A percentile compares a stretch with the other conserved stretches of the same genome.
phyloP scores from a whole-genome alignment of 1,140 invertebrate genomes.

The Idris sp. region DNA sequence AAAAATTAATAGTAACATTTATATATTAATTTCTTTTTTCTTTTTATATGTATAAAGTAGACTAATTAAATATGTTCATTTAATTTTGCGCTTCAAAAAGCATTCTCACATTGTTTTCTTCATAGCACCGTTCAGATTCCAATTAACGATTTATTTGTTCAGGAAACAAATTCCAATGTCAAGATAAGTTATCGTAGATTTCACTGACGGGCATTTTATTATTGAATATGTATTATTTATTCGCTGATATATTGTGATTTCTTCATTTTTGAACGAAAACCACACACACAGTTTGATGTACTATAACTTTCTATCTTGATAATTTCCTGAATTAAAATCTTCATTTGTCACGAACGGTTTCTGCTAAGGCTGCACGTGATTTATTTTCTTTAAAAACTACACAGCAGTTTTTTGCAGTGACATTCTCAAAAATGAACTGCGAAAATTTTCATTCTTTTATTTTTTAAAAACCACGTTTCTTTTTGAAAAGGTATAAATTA shows the following conservation, averaged over 20 bases:
- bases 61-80: too few relatives aligned
- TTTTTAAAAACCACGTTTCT: too few relatives aligned
- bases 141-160: conserved; percentile 23
- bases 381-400: too few relatives aligned
- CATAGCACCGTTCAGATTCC: not conserved
- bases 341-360: conserved; percentile 43
- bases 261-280: conserved; percentile 45
- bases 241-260: conserved; percentile 29
- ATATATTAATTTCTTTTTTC: too few relatives aligned
- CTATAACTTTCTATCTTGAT: conserved; percentile 56
- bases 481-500: too few relatives aligned
- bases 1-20: too few relatives aligned
- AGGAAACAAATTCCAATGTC: conserved; percentile 37
- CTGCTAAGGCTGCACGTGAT: not conserved
- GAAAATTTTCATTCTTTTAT: too few relatives aligned
- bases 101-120: not conserved
- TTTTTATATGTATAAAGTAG: too few relatives aligned
- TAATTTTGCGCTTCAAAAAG: not conserved
- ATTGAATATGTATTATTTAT: conserved; percentile 18
- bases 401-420: too few relatives aligned
- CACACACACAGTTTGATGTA: conserved; percentile 6
- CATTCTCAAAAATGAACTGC: too few relatives aligned
- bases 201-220: conserved; percentile 46
- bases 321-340: conserved; percentile 48
- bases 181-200: conserved; percentile 46